A percentile compares a stretch with the other conserved stretches of the same genome.
phyloP scores from a whole-genome alignment of 2,888 invertebrate genomes.

The Tortricodes alternella region DNA sequence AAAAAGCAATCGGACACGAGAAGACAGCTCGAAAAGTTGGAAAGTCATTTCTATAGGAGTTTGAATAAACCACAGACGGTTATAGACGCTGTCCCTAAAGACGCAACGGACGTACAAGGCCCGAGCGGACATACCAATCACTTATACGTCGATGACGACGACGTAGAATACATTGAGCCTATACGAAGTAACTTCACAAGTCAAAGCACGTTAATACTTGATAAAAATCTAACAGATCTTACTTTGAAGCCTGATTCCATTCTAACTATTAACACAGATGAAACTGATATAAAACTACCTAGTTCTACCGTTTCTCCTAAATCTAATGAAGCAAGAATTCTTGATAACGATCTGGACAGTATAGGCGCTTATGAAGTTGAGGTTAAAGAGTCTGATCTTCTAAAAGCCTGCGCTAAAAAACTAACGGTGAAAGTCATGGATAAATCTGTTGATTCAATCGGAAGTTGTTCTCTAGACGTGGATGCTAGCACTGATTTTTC shows the following conservation, averaged over 20 bases:
- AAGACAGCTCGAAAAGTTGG: slow-evolving; percentile 75
- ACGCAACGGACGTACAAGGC: slow-evolving; percentile 71
- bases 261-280: slow-evolving; percentile 72
- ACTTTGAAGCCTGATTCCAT: slow-evolving; percentile 62
- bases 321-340: slow-evolving; percentile 50
- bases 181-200: slow-evolving; percentile 76
- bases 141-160: slow-evolving; percentile 66
- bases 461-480: slow-evolving; percentile 93
- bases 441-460: slow-evolving; percentile 91
- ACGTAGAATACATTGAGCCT: slow-evolving; percentile 79
- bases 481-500: slow-evolving; percentile 89
- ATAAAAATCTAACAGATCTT: slow-evolving; percentile 58
- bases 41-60: slow-evolving; percentile 75
- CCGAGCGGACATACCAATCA: slow-evolving; percentile 70
- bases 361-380: slow-evolving; percentile 76
- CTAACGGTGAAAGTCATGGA: slow-evolving; percentile 85
- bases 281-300: slow-evolving; percentile 72
- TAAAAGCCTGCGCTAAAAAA: slow-evolving; percentile 61
- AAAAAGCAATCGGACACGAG: slow-evolving; percentile 74
- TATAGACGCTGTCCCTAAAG: slow-evolving; percentile 73
- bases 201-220: slow-evolving; percentile 75
- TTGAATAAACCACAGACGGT: slow-evolving; percentile 65
- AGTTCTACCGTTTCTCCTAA: slow-evolving; percentile 75
- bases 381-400: slow-evolving; percentile 71
- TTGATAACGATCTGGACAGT: slow-evolving; percentile 66